Percentiles rank a stretch among this genome's conserved stretches.
Evolutionary conservation across 2,888 invertebrate genomes (phyloP).

Genomic region (Nomada hirtipes): DNA sequence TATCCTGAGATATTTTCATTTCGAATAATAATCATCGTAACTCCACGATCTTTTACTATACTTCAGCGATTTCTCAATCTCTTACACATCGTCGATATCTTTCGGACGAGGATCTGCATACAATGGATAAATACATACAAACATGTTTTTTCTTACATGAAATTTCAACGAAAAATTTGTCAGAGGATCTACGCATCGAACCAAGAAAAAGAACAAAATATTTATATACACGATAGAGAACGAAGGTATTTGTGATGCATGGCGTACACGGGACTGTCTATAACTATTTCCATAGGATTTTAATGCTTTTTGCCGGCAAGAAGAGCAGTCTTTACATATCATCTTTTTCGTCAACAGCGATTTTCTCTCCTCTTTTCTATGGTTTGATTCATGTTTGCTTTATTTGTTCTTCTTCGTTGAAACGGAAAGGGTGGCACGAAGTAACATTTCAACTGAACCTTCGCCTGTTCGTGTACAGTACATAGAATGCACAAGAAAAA

Average conservation of each 20-base stretch:
- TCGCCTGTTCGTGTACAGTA: constrained; percentile 28
- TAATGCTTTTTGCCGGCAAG: constrained; percentile 56
- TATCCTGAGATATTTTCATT: constrained; percentile 67
- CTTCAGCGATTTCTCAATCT: constrained; percentile 41
- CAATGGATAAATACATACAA: constrained; percentile 47
- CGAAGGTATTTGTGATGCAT: constrained; percentile 28
- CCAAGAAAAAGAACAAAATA: neutral
- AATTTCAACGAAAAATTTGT: constrained; percentile 11
- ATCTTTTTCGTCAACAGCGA: constrained; percentile 19
- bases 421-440: neutral
- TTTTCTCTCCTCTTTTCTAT: constrained; percentile 17
- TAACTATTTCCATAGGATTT: constrained; percentile 33
- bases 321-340: constrained; percentile 66
- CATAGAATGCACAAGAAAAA: constrained; percentile 69
- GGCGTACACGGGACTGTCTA: constrained; percentile 44
- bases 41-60: constrained; percentile 35
- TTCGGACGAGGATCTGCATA: constrained; percentile 50
- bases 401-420: constrained; percentile 20
- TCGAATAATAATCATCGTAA: constrained; percentile 51
- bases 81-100: constrained; percentile 19
- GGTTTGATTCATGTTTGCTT: constrained; percentile 23
- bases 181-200: constrained; percentile 27
- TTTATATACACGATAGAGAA: constrained; percentile 21
- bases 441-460: constrained; percentile 37
- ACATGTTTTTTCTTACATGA: constrained; percentile 19